Conservation (phyloP, 2,113 vertebrate genomes). For the Gopherus evgoodei region DNA sequence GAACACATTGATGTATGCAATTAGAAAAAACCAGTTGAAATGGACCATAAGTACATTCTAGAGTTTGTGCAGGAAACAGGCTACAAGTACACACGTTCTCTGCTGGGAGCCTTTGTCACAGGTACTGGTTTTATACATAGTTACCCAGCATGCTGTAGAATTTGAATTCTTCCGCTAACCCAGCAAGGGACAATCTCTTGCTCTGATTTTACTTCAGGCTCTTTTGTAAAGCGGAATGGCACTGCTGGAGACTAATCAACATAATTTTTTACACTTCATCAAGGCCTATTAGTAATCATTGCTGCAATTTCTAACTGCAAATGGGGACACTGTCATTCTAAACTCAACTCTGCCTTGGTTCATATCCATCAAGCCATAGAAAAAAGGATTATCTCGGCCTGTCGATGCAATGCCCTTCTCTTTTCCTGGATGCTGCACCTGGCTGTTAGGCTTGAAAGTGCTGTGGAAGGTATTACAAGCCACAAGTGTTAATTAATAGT, state of each 20-base stretch:
- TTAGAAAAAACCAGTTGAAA: neutral
- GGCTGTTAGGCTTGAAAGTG: slow-evolving; percentile 19
- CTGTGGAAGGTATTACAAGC: slow-evolving; percentile 33
- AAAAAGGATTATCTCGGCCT: slow-evolving; percentile 8
- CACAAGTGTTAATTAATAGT: neutral
- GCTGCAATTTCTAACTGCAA: slow-evolving; percentile 40
- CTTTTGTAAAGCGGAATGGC: slow-evolving; percentile 67
- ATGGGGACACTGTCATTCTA: slow-evolving; percentile 7
- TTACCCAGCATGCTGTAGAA: slow-evolving; percentile 40
- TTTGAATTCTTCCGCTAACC: slow-evolving; percentile 66
- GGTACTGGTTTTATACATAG: slow-evolving; percentile 45
- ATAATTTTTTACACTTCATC: slow-evolving; percentile 70
- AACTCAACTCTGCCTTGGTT: slow-evolving; percentile 44
- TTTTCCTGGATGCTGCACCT: slow-evolving; percentile 3
- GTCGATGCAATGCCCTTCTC: neutral
- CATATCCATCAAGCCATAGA: neutral
- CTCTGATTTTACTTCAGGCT: slow-evolving; percentile 56
- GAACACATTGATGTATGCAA: neutral
- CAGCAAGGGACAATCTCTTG: slow-evolving; percentile 58
- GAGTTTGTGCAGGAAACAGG: neutral
- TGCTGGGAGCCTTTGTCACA: slow-evolving; percentile 53
- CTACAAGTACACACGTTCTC: neutral
- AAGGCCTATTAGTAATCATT: slow-evolving; percentile 70
- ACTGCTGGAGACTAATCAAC: slow-evolving; percentile 77
- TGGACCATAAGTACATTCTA: neutral